phyloP scores from a whole-genome alignment of 2,797 vertebrate genomes.

The Bradypodion pumilum region DNA sequence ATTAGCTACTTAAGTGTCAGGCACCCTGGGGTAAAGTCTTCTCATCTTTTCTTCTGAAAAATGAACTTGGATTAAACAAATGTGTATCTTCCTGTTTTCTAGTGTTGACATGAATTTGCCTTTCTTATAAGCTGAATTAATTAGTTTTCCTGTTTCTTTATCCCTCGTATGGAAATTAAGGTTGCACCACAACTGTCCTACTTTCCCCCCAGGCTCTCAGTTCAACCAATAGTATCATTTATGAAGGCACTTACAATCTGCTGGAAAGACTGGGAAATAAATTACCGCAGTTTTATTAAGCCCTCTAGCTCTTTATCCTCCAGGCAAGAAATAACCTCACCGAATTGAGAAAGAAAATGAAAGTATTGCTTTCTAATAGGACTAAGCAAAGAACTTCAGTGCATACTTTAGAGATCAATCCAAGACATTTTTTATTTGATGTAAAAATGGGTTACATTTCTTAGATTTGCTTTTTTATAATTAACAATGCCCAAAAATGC shows the following conservation, averaged over 20 bases:
- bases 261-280: slow-evolving; percentile 53
- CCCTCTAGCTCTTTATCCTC: slow-evolving; percentile 35
- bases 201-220: slow-evolving; percentile 45
- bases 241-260: slow-evolving; percentile 37
- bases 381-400: slow-evolving; percentile 39
- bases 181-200: slow-evolving; percentile 46
- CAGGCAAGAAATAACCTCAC: slow-evolving; percentile 44
- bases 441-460: not conserved
- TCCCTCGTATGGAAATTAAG: slow-evolving; percentile 61
- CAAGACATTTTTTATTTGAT: too few species aligned
- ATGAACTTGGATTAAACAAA: slow-evolving; percentile 72
- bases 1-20: slow-evolving; percentile 80
- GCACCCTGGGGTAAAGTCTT: slow-evolving; percentile 69
- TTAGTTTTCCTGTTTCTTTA: slow-evolving; percentile 58
- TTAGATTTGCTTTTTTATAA: not conserved
- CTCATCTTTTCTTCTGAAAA: slow-evolving; percentile 72
- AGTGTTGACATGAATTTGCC: slow-evolving; percentile 68
- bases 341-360: slow-evolving; percentile 38
- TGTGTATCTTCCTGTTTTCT: slow-evolving; percentile 67
- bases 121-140: slow-evolving; percentile 72
- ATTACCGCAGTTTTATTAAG: slow-evolving; percentile 55
- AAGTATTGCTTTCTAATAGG: slow-evolving; percentile 23
- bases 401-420: not conserved
- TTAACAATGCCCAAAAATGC: not conserved
- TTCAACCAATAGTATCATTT: slow-evolving; percentile 49